Percentiles rank a stretch among this genome's conserved stretches.
Evolutionary conservation across 2,888 invertebrate genomes (phyloP).

Genomic region (Ormyrus pomaceus): DNA sequence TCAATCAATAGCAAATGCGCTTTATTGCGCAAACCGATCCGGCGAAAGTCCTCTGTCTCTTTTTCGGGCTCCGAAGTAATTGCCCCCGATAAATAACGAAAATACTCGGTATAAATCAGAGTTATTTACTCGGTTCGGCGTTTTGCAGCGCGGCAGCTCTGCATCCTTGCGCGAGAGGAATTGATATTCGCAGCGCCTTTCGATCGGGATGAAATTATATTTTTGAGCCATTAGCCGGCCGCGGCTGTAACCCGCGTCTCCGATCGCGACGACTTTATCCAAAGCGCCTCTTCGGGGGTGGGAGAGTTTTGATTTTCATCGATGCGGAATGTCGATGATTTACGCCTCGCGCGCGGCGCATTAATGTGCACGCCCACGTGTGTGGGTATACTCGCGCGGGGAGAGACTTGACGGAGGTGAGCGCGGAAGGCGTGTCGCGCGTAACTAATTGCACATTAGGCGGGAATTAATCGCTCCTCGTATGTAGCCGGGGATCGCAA

Average conservation of each 20-base stretch:
- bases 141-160: not conserved
- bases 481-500: constrained; percentile 35
- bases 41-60: not conserved
- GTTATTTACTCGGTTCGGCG: not conserved
- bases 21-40: no score
- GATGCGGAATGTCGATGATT: constrained; percentile 52
- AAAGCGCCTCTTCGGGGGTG: not conserved
- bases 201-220: not conserved
- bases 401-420: not conserved
- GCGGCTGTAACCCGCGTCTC: no score
- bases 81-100: not conserved
- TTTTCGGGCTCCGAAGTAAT: not conserved
- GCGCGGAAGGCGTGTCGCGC: constrained; percentile 34
- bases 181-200: constrained; percentile 39
- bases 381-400: not conserved
- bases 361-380: constrained; percentile 28
- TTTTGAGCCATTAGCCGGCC: no score
- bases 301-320: constrained; percentile 44
- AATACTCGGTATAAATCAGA: constrained; percentile 17
- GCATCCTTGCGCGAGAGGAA: constrained; percentile 1
- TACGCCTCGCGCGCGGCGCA: constrained; percentile 12
- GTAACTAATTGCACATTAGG: constrained; percentile 56
- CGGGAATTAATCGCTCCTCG: constrained; percentile 54
- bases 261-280: no score
- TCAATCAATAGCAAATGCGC: no score